Evolutionary conservation across 2,797 vertebrate genomes (phyloP), one percentile per base, ranked within the genome.

Genomic region (Heteromormyrus szaboi): DNA sequence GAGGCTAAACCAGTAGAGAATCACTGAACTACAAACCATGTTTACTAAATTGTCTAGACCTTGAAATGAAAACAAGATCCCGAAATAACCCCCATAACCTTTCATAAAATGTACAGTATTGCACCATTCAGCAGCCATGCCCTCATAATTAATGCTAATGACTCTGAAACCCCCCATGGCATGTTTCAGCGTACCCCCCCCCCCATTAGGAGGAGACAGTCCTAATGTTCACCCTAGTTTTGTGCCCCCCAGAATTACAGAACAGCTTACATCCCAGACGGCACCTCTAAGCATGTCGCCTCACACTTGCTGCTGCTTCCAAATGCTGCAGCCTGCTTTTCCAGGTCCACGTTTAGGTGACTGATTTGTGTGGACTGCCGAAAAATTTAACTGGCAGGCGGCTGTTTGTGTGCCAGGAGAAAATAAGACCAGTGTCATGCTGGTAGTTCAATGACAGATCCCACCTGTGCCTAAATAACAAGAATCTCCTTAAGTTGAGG

Each of bases 351-450:
- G n/a, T 89, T 94, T 88, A 89, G 92, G 91, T 96, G 96, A 96
- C 93, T 96, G 94, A 95, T 93, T 91, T 92, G 90, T 92, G 93
- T 94, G 92, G 96, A 96, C 96, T 96, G 94, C 92, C 91, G 94
- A 91, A 91, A 92, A 93, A 91, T 86, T 89, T 90, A 25, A 17
- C 51, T 53, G 29, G 14, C 89, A 92, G 91, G 90, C 54, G 88
- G 90, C 89, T 88, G 91, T 85, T 90, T 85, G 37, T 90, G 89
- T 94, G 93, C 93, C 94, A 94, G 92, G 94, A 93, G 90, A 90
- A 93, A 94, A 94, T 93, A 92, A 84, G 92, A 93, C 93, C 92
- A 93, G 88, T 68, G 87, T 88, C 88, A 50, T 59, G 85, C 51
- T 19, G 0, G 54, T 11, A 87, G 33, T 48, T 25, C 54, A 48